phyloP scores from a whole-genome alignment of 2,113 vertebrate species.

The Spea bombifrons region DNA sequence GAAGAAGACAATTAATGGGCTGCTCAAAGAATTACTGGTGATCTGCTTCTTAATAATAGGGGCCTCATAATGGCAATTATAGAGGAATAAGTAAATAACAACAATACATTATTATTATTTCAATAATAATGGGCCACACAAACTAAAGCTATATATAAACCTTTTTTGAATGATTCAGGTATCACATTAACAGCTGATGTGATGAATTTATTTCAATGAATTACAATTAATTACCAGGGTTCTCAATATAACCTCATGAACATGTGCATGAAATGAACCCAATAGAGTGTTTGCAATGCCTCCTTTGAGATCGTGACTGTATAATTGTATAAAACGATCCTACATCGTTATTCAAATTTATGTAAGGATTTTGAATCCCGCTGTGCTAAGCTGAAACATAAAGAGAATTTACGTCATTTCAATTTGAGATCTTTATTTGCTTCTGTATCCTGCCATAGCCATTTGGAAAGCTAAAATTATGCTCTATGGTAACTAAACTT shows the following conservation, averaged over 20 bases:
- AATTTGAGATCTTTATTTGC: constrained; percentile 22
- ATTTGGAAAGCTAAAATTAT: constrained; percentile 12
- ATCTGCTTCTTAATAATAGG: no score
- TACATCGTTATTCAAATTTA: constrained; percentile 20
- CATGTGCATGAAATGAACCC: constrained; percentile 30
- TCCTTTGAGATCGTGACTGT: constrained; percentile 30
- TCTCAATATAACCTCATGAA: neutral
- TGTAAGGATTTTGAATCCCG: constrained; percentile 22
- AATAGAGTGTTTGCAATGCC: constrained; percentile 6
- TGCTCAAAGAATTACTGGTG: no score
- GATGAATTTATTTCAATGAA: neutral
- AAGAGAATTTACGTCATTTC: constrained; percentile 18
- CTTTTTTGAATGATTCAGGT: no score
- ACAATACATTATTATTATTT: no score
- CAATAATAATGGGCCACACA: no score
- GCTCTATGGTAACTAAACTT: constrained; percentile 24
- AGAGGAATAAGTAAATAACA: no score
- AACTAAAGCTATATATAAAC: no score
- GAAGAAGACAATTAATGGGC: no score
- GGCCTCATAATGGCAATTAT: no score
- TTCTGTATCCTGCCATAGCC: constrained; percentile 7
- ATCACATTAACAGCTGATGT: neutral
- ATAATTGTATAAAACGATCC: constrained; percentile 28
- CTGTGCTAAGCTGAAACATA: constrained; percentile 34
- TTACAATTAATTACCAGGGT: neutral